phyloP scores from a whole-genome alignment of 2,888 invertebrate species.

The Leucozona laternaria region DNA sequence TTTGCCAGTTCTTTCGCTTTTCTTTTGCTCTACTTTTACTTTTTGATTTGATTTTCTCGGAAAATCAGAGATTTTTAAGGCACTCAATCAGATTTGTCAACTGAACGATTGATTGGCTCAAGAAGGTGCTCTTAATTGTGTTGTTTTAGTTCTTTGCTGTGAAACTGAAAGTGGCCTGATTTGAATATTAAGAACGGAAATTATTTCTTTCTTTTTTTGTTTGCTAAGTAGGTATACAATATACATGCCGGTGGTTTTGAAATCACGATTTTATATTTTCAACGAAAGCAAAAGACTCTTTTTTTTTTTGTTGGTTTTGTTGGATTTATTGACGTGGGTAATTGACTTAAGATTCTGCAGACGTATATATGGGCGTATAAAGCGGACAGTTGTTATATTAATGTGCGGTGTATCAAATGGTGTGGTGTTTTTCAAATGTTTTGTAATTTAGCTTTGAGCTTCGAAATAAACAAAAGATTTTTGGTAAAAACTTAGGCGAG shows the following conservation, averaged over 20 bases:
- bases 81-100: conserved; percentile 76
- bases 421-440: background rate
- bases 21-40: conserved; percentile 11
- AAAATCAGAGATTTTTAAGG: conserved; percentile 63
- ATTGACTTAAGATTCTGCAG: conserved; percentile 31
- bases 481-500: no score
- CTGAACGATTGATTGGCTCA: conserved; percentile 74
- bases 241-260: conserved; percentile 4
- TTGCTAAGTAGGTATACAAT: no score
- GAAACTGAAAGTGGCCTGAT: conserved; percentile 51
- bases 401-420: background rate
- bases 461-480: background rate
- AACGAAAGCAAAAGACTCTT: background rate
- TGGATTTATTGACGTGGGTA: conserved; percentile 9
- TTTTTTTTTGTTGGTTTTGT: background rate
- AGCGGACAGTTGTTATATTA: background rate
- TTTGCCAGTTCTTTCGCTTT: conserved; percentile 25
- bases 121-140: conserved; percentile 71
- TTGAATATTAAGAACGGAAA: conserved; percentile 60
- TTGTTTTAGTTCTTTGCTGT: conserved; percentile 62
- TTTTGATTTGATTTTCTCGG: conserved; percentile 50
- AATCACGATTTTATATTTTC: background rate
- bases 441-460: background rate
- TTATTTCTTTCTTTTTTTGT: conserved; percentile 22
- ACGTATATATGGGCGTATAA: background rate